phyloP scores from a whole-genome alignment of 2,888 invertebrate genomes.

The Embidobia sp. region DNA sequence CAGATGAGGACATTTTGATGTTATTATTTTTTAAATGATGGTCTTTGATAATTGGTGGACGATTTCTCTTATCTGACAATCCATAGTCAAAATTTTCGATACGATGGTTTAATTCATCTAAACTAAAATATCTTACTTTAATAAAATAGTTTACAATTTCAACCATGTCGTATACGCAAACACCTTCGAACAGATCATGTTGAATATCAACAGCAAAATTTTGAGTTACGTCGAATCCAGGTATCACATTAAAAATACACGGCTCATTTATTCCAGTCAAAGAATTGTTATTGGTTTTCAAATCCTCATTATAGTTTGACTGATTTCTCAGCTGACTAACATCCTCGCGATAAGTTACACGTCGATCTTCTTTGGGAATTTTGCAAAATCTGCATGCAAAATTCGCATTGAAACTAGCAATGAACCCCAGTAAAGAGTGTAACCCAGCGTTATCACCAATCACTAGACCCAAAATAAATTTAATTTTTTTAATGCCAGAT shows the following conservation, averaged over 20 bases:
- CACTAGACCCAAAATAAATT: slow-evolving; percentile 15
- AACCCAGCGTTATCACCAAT: slow-evolving; percentile 19
- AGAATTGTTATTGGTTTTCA: not conserved
- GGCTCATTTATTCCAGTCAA: not conserved
- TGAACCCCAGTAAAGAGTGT: slow-evolving; percentile 2
- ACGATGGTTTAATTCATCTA: slow-evolving; percentile 50
- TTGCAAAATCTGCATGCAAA: slow-evolving; percentile 16
- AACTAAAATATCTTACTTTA: slow-evolving; percentile 22
- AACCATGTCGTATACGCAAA: slow-evolving; percentile 33
- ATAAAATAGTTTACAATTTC: slow-evolving; percentile 46
- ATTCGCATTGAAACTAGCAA: slow-evolving; percentile 16
- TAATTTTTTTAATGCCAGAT: not conserved
- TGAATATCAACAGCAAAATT: slow-evolving; percentile 30
- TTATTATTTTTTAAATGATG: slow-evolving; percentile 37
- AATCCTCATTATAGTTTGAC: slow-evolving; percentile 7
- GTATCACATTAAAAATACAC: slow-evolving; percentile 2
- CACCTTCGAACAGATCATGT: slow-evolving; percentile 32
- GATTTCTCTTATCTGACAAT: no score
- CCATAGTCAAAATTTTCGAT: slow-evolving; percentile 40
- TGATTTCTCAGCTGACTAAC: not conserved
- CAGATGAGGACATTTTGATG: slow-evolving; percentile 50
- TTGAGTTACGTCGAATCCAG: slow-evolving; percentile 8
- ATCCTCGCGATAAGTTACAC: not conserved
- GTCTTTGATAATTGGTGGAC: no score
- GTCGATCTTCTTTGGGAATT: not conserved